Conservation (phyloP, 2,113 vertebrate genomes). For the Engraulis encrasicolus region DNA sequence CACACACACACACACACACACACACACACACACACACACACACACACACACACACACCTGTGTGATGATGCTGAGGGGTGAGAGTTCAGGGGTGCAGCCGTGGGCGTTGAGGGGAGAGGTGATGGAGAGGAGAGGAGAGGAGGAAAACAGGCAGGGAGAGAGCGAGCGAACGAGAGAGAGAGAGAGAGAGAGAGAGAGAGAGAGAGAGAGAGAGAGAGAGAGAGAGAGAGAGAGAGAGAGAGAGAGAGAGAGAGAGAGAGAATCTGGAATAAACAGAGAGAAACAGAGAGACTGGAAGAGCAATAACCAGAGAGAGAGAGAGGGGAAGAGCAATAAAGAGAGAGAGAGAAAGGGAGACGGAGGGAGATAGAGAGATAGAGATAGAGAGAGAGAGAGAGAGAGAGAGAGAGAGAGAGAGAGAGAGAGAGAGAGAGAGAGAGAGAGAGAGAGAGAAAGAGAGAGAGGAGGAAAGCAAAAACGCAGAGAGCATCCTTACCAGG, state of each 20-base stretch:
- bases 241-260: background rate
- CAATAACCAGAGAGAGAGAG: background rate
- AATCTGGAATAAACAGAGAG: background rate
- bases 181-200: too few species aligned
- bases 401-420: background rate
- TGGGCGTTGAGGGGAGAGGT: conserved; percentile 50
- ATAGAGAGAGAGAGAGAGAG: too few species aligned
- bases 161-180: background rate
- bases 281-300: background rate
- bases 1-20: conserved; percentile 51
- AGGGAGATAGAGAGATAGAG: too few species aligned
- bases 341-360: background rate
- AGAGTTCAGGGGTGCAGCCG: conserved; percentile 49
- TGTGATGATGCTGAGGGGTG: conserved; percentile 41
- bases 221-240: background rate
- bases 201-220: background rate
- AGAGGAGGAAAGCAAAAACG: background rate
- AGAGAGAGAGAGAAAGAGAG: background rate
- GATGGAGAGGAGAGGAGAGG: background rate
- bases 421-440: background rate
- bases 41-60: conserved; percentile 58
- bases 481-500: conserved; percentile 4
- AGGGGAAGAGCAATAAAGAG: background rate
- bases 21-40: conserved; percentile 26
- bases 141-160: background rate